Evolutionary conservation across 2,888 invertebrate genomes (phyloP), one percentile per base, ranked within the genome.

Genomic region (Bibio marci): DNA sequence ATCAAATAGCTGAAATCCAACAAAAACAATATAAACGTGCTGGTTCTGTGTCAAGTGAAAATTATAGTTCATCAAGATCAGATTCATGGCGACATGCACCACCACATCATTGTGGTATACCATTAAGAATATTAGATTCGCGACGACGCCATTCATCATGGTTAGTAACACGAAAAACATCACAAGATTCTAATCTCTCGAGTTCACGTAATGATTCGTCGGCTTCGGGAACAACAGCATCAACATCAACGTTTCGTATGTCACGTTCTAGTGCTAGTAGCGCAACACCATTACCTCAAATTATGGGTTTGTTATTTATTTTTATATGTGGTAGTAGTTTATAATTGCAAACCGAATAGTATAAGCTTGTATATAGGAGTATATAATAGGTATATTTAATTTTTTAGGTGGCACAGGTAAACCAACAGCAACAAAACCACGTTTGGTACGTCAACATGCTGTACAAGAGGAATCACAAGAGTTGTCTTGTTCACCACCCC

Each of bases 161-260:
- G 88, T 65, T 87, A 43, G 80, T 88, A 19, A 85, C 87, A n/a
- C 68, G 88, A 38, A 90, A 90, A 63, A 85, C 88, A 0, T 87
- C 86, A 11, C 88, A 90, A 58, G 90, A 91, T 57, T 90, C 90
- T 5, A 90, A 86, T 61, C 64, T 90, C 47, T 87, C 86, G 35
- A 86, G 82, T 50, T 88, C 88, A 17, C 69, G 90, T 38, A 90
- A 90, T 62, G 90, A 91, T 60, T 90, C 88, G 12, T 86, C 86
- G 1, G 86, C 86, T 2, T 87, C 88, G 6, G 87, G 86, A 19
- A 87, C 87, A 14, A 87, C 87, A 2, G 87, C 86, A 34, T 85
- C 83, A 51, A 90, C 90, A 14, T 83, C 85, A 50, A 86, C 88
- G 40, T 90, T 88, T 78, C 70, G 88, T 44, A 74, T 87, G 52